phyloP scores from a whole-genome alignment of 2,797 vertebrate genomes.

The Falco berigora region DNA sequence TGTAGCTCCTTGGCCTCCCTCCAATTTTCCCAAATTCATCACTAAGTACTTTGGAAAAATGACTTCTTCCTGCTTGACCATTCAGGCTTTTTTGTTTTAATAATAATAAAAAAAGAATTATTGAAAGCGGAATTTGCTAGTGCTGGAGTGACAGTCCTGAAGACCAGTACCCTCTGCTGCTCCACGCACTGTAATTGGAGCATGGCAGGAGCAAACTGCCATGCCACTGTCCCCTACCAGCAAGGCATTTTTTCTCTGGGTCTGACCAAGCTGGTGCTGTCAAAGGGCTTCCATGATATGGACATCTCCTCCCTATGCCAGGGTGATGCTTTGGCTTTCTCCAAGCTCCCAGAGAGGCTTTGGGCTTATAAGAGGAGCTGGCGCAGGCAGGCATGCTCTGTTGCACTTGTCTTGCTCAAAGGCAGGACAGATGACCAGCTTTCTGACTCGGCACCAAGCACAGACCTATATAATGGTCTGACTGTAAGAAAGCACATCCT shows the following conservation, averaged over 20 bases:
- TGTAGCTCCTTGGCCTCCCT: slow-evolving; percentile 10
- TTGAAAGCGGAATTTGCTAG: slow-evolving; percentile 6
- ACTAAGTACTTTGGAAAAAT: slow-evolving; percentile 28
- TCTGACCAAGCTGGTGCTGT: neutral
- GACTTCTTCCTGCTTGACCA: neutral
- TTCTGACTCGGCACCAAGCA: neutral
- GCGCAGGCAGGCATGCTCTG: neutral
- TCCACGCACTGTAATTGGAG: neutral
- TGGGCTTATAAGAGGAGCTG: neutral
- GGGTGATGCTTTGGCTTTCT: neutral
- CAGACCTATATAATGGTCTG: neutral
- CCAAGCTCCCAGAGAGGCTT: neutral
- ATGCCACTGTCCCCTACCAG: neutral
- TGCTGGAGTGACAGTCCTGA: neutral
- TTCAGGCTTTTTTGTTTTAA: neutral
- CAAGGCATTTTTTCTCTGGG: neutral
- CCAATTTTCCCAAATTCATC: slow-evolving; percentile 20
- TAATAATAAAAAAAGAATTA: neutral
- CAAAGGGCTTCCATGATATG: neutral
- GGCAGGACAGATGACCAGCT: neutral
- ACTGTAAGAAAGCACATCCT: neutral
- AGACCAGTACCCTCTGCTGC: neutral
- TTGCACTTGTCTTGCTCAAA: neutral
- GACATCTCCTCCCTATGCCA: neutral
- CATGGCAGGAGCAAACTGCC: neutral